These are phyloP conservation scores for Vombatus ursinus DNA, from an alignment of 2,113 vertebrate species.

Conservation along the genomic window DNA sequence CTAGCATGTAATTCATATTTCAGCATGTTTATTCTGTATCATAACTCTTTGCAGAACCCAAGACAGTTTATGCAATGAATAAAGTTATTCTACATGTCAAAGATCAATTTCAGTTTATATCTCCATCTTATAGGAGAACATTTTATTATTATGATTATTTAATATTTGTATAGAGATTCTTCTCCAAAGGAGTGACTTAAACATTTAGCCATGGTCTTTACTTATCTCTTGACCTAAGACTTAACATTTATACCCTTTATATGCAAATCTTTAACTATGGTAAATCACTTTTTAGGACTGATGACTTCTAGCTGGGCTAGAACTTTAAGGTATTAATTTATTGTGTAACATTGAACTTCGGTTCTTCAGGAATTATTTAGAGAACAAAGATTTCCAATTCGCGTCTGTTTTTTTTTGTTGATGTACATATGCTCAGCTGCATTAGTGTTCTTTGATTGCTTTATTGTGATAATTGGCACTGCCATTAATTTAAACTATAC, in stretches of 20 bases:
- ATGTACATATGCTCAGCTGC: constrained; percentile 69
- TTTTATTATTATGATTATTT: constrained; percentile 29
- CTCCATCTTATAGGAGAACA: constrained; percentile 23
- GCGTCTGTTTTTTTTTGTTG: constrained; percentile 36
- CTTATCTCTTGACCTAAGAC: constrained; percentile 57
- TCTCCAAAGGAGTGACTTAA: neutral
- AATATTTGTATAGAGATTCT: constrained; percentile 15
- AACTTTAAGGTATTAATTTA: constrained; percentile 67
- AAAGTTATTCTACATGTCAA: constrained; percentile 30
- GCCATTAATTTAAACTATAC: constrained; percentile 36
- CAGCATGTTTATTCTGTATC: constrained; percentile 7
- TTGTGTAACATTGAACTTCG: constrained; percentile 59
- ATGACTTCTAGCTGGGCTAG: constrained; percentile 82
- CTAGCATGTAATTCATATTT: constrained; percentile 35
- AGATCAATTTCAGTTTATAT: constrained; percentile 4
- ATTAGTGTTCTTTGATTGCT: constrained; percentile 51
- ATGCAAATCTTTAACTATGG: constrained; percentile 27
- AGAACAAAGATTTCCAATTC: constrained; percentile 40
- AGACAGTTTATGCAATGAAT: constrained; percentile 47
- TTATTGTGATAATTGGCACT: constrained; percentile 43
- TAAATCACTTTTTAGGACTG: constrained; percentile 12
- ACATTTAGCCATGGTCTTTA: constrained; percentile 62
- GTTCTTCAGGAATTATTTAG: constrained; percentile 45
- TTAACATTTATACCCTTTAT: constrained; percentile 60
- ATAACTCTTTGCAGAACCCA: constrained; percentile 30